These are phyloP conservation scores for Anastrepha ludens DNA, from an alignment of 1,140 invertebrate species.

Conservation along the genomic window DNA sequence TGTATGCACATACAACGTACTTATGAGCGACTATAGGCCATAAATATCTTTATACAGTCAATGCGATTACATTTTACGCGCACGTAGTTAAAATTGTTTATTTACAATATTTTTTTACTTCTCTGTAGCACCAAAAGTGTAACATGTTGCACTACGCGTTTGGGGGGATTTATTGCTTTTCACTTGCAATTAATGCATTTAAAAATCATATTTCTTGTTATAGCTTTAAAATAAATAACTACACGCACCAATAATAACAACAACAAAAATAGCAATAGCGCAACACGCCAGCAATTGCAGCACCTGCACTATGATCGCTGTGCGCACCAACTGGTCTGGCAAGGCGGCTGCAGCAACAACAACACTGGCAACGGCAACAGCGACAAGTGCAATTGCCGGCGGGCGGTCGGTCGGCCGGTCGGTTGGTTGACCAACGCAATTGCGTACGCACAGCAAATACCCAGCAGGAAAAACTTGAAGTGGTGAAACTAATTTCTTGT, in stretches of 20 bases:
- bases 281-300: background rate
- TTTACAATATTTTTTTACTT: background rate
- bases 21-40: background rate
- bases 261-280: background rate
- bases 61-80: background rate
- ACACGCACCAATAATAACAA: slow-evolving; percentile 25
- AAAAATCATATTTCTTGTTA: slow-evolving; percentile 52
- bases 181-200: slow-evolving; percentile 52
- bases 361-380: slow-evolving; percentile 4
- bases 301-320: background rate
- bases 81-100: background rate
- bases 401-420: background rate
- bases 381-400: slow-evolving; percentile 38
- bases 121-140: slow-evolving; percentile 1
- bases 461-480: too few relatives aligned
- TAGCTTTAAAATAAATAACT: slow-evolving; percentile 40
- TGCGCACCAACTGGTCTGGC: slow-evolving; percentile 37
- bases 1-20: background rate
- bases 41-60: slow-evolving; percentile 2
- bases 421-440: slow-evolving; percentile 23
- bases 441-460: slow-evolving; percentile 13
- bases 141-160: slow-evolving; percentile 34
- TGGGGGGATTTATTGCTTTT: slow-evolving; percentile 52
- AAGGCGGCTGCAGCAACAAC: slow-evolving; percentile 20
- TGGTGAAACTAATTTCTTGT: too few relatives aligned